Evolutionary conservation across 2,888 invertebrate species (phyloP), one percentile per base, ranked within the genome.

Genomic region (Pharmacophagus antenor): DNA sequence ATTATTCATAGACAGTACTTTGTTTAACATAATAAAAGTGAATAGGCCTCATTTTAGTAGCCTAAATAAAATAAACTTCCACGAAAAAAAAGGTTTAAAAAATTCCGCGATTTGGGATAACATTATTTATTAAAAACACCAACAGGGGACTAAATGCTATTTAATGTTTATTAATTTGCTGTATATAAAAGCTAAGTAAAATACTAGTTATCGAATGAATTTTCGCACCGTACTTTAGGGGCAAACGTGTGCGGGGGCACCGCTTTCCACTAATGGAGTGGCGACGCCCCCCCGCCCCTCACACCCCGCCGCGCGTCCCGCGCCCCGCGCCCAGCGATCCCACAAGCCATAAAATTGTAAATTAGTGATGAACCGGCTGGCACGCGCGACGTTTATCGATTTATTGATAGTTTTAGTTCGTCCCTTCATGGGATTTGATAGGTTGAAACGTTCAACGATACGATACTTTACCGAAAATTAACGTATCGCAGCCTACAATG

Each of bases 261-360:
- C 70, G 72, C 72, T 27, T 74, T 68, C 72, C 75, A 80, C 85
- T 87, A 88, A 87, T 86, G 86, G 85, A 86, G 84, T 79, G 79
- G 74, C 72, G 70, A 70, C 54, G 49, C 72, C 74, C 70, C 62
- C 65, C 4, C 15, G 4, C 2, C 31, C 31, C 15, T 15, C 31
- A 2, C 4, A 4, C 37, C n/a, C 37, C 37, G 1, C 2, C n/a
- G 8, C 27, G 4, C 27, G 7, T 6, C 27, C 27, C 27, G 8
- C 27, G 27, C 74, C 73, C 73, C 69, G 73, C 74, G 78, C 75
- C 75, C 69, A 70, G 73, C 74, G 70, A 74, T 80, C 85, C 88
- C 87, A 79, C 88, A 82, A 81, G 85, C 89, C 88, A 88, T 89
- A 88, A 90, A 90, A 90, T 88, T 88, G 87, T 90, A 89, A 90